A percentile compares a stretch with the other conserved stretches of the same genome.
Conservation (phyloP, 2,888 invertebrate species). For the Ecliptopera silaceata region DNA sequence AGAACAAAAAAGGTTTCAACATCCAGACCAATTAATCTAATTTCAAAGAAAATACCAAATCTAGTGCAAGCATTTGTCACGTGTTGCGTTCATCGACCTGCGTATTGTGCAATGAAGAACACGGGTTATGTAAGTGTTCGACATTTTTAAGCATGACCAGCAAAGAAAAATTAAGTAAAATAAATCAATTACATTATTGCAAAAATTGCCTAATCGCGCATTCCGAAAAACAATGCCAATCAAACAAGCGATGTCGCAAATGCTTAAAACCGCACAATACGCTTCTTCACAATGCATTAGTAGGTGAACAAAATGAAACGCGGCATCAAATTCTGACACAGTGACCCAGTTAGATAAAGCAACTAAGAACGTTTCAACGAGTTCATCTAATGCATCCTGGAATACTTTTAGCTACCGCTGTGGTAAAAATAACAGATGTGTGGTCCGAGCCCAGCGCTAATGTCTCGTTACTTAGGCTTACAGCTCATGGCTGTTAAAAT, state of each 20-base stretch:
- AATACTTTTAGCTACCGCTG: too few relatives aligned
- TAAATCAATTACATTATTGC: neutral
- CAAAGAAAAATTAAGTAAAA: neutral
- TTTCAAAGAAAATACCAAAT: neutral
- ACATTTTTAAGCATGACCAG: neutral
- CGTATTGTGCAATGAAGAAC: neutral
- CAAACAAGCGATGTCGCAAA: neutral
- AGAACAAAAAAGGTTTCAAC: neutral
- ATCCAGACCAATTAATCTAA: neutral
- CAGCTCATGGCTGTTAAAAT: too few relatives aligned
- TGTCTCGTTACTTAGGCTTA: too few relatives aligned
- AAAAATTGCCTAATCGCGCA: neutral
- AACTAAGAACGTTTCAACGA: too few relatives aligned
- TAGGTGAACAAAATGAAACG: too few relatives aligned
- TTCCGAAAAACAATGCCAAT: neutral
- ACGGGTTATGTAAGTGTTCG: neutral
- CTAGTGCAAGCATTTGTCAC: neutral
- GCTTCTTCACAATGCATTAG: too few relatives aligned
- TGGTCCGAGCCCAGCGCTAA: too few relatives aligned
- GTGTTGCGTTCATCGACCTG: neutral
- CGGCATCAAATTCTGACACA: too few relatives aligned
- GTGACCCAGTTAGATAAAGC: too few relatives aligned
- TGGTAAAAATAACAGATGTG: too few relatives aligned
- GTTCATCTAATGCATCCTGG: too few relatives aligned
- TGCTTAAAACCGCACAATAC: neutral